Percentiles rank a stretch among this genome's conserved stretches.
phyloP scores from a whole-genome alignment of 2,888 invertebrate species.

The Dilophus febrilis region DNA sequence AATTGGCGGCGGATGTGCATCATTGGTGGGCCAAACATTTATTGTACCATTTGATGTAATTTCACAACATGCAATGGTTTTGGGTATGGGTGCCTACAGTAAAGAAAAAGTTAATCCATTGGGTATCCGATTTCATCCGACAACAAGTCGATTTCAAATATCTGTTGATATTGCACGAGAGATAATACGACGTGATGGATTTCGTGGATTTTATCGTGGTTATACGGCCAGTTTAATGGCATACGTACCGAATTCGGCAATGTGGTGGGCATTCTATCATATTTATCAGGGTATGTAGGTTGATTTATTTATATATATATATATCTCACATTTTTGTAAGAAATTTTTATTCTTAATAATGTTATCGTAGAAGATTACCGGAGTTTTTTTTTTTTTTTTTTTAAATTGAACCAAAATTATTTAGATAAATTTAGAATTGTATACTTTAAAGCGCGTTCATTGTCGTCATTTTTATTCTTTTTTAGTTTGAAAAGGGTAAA shows the following conservation, averaged over 20 bases:
- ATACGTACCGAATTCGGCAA: constrained; percentile 91
- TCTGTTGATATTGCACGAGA: constrained; percentile 58
- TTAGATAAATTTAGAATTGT: too few relatives aligned
- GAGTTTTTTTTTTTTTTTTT: not conserved
- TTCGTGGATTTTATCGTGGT: constrained; percentile 82
- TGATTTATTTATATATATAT: constrained; percentile 1
- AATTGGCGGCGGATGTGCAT: constrained; percentile 79
- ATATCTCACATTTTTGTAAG: too few relatives aligned
- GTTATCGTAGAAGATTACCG: too few relatives aligned
- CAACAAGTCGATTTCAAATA: constrained; percentile 45
- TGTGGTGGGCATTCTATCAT: constrained; percentile 95
- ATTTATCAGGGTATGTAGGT: constrained; percentile 63
- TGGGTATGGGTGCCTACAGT: constrained; percentile 41
- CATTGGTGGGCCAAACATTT: constrained; percentile 83
- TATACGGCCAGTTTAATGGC: constrained; percentile 82
- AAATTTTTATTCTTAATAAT: too few relatives aligned
- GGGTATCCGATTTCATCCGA: constrained; percentile 46
- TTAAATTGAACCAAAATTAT: too few relatives aligned
- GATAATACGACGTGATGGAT: constrained; percentile 66
- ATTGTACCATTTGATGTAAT: constrained; percentile 94
- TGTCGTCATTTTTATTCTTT: too few relatives aligned
- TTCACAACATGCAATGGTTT: constrained; percentile 92
- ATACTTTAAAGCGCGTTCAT: too few relatives aligned
- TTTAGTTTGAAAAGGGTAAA: too few relatives aligned
- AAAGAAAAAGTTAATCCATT: constrained; percentile 53